phyloP scores from a whole-genome alignment of 2,113 vertebrate species.

The Neotoma lepida region DNA sequence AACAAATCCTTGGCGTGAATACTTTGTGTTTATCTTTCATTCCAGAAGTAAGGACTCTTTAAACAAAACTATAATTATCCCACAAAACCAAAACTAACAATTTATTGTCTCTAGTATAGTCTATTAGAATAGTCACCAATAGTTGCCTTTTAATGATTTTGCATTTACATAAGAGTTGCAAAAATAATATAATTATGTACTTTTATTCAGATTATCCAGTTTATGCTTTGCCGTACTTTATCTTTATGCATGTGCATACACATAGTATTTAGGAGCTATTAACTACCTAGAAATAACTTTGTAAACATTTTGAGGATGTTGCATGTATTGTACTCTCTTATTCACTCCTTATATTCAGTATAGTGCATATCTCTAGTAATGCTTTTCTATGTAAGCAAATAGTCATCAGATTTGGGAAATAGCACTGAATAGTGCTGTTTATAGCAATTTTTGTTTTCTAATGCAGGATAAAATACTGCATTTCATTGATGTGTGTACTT shows the following conservation, averaged over 20 bases:
- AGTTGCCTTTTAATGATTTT: conserved; percentile 31
- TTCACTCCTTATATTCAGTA: not conserved
- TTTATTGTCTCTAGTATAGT: not conserved
- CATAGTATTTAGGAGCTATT: not conserved
- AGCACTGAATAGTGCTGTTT: not conserved
- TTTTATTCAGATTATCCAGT: not conserved
- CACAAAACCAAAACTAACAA: not conserved
- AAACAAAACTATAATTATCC: not conserved
- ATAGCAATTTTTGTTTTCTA: not conserved
- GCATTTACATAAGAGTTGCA: not conserved
- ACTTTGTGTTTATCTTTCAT: not conserved
- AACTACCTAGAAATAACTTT: not conserved
- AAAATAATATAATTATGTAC: not conserved
- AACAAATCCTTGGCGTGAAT: not conserved
- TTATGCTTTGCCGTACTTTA: not conserved
- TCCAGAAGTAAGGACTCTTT: not conserved
- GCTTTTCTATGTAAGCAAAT: not conserved
- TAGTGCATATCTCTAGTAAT: not conserved
- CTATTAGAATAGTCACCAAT: not conserved
- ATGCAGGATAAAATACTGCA: not conserved
- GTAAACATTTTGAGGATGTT: not conserved
- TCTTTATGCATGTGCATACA: not conserved
- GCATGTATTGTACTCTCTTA: not conserved
- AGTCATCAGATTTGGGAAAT: not conserved
- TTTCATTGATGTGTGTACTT: not conserved